phyloP scores from a whole-genome alignment of 1,140 invertebrate genomes.

The Maconellicoccus hirsutus region DNA sequence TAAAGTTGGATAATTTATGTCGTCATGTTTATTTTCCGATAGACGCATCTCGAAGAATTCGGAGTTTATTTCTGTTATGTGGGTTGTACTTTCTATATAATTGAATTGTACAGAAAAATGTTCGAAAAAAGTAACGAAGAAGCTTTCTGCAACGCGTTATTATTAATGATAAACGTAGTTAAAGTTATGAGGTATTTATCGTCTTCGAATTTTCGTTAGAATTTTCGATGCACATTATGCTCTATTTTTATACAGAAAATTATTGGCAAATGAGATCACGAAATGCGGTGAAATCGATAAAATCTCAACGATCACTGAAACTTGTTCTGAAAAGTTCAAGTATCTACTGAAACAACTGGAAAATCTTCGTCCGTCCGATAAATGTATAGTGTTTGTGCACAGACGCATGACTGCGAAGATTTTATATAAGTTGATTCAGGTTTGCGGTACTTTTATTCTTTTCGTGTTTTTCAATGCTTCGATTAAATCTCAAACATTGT shows the following conservation, averaged over 20 bases:
- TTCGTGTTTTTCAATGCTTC: too few relatives aligned
- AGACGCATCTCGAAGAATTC: neutral
- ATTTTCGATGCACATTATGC: too few relatives aligned
- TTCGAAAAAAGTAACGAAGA: slow-evolving; percentile 28
- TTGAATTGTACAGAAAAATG: slow-evolving; percentile 25
- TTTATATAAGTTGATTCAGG: slow-evolving; percentile 58
- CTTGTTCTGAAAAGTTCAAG: too few relatives aligned
- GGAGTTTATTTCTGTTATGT: neutral
- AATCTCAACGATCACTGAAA: too few relatives aligned
- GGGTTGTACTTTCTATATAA: slow-evolving; percentile 23
- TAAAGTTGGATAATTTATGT: too few relatives aligned
- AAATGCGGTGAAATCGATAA: slow-evolving; percentile 25
- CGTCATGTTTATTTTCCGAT: neutral
- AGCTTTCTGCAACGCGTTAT: neutral
- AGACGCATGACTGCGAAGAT: slow-evolving; percentile 63
- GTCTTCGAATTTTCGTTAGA: too few relatives aligned
- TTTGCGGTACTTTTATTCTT: slow-evolving; percentile 33
- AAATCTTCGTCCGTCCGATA: slow-evolving; percentile 40
- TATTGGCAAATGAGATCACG: slow-evolving; percentile 32
- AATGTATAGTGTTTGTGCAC: slow-evolving; percentile 64
- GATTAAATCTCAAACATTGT: slow-evolving; percentile 23
- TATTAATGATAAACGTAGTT: neutral
- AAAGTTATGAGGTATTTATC: neutral
- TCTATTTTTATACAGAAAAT: slow-evolving; percentile 33
- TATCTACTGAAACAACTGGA: slow-evolving; percentile 40